These are phyloP conservation scores for Lucinisca nassula DNA, from an alignment of 2,888 invertebrate species.

Conservation along the genomic window DNA sequence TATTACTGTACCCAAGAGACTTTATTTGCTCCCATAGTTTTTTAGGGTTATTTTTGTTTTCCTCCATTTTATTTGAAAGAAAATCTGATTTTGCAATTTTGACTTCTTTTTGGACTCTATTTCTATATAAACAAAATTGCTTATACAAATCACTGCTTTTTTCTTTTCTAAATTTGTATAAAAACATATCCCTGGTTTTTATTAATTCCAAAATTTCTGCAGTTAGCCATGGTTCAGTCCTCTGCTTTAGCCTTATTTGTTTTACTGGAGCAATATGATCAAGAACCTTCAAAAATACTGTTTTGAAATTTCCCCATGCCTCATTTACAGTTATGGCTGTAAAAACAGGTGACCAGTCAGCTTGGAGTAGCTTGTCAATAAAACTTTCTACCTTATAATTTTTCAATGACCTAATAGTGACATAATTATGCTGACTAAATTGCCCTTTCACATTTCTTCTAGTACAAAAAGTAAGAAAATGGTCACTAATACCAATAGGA, in stretches of 20 bases:
- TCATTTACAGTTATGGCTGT: neutral
- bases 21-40: neutral
- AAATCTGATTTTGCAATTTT: neutral
- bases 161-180: neutral
- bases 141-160: neutral
- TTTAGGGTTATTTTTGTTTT: neutral
- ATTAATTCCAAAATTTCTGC: neutral
- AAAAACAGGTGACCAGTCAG: neutral
- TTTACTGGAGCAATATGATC: neutral
- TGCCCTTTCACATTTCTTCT: neutral
- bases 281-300: neutral
- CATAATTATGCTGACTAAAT: neutral
- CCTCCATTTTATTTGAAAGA: neutral
- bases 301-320: neutral
- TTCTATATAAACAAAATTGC: neutral
- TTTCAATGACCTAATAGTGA: neutral
- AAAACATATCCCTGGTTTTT: neutral
- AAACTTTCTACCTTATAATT: neutral
- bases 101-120: neutral
- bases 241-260: neutral
- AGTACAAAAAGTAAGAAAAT: neutral
- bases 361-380: neutral
- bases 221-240: neutral
- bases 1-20: too few relatives aligned
- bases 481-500: neutral